Conservation (phyloP, 2,113 vertebrate species). For the Butorides virescens region DNA sequence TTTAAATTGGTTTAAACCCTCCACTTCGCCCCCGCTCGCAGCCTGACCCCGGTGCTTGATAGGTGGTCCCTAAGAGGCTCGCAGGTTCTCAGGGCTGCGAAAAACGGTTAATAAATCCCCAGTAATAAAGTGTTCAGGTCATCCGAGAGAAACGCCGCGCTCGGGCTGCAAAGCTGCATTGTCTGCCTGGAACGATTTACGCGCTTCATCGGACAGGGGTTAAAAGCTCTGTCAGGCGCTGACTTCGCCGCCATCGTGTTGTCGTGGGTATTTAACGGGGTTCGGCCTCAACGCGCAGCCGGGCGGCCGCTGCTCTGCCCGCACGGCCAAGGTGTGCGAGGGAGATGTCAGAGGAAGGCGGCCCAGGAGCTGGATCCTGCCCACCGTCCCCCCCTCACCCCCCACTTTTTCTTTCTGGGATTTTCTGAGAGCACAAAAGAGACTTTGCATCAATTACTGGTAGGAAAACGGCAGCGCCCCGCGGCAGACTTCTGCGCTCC, state of each 20-base stretch:
- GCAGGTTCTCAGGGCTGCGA: background rate
- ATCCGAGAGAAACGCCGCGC: background rate
- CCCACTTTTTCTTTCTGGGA: background rate
- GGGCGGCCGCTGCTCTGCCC: background rate
- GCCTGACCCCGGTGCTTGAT: conserved; percentile 6
- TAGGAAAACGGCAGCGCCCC: background rate
- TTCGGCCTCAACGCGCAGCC: background rate
- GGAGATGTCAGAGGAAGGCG: background rate
- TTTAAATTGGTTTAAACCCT: conserved; percentile 62
- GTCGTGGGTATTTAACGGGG: background rate
- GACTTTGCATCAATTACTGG: conserved; percentile 57
- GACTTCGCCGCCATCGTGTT: rapidly evolving
- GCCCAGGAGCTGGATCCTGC: background rate
- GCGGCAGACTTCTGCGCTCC: background rate
- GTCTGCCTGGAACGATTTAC: background rate
- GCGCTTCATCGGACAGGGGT: conserved; percentile 8
- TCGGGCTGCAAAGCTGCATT: background rate
- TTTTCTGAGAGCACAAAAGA: conserved; percentile 49
- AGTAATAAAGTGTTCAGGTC: conserved; percentile 25
- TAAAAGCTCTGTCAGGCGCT: conserved; percentile 20
- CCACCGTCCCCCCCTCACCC: background rate
- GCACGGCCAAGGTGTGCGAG: background rate
- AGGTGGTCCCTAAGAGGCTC: conserved; percentile 53
- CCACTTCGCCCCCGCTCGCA: background rate
- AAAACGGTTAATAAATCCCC: conserved; percentile 45